Evolutionary conservation across 2,113 vertebrate species (phyloP).

Genomic region (Brachirus orientalis): DNA sequence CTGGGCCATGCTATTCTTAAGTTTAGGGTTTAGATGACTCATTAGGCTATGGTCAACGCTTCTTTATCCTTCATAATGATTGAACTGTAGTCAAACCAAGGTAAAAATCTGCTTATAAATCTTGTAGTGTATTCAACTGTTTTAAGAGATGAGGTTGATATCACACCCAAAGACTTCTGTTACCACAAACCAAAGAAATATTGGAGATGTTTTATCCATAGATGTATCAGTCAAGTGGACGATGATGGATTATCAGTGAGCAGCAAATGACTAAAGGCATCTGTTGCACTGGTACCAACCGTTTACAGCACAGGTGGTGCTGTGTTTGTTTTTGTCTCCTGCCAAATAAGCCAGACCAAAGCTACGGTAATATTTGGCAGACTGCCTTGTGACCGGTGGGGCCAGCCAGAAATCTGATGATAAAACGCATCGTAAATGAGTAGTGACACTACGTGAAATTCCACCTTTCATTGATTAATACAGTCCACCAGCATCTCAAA

Average conservation of each 20-base stretch:
- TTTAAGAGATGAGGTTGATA: too few relatives aligned
- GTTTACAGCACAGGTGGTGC: constrained; percentile 3
- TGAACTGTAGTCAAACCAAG: too few relatives aligned
- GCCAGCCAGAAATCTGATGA: constrained; percentile 28
- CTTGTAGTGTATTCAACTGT: too few relatives aligned
- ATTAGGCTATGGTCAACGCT: too few relatives aligned
- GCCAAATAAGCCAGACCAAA: constrained; percentile 23
- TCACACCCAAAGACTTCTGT: too few relatives aligned
- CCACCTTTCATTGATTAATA: constrained; percentile 34
- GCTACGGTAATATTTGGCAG: constrained; percentile 28
- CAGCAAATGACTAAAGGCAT: background rate
- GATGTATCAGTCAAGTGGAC: too few relatives aligned
- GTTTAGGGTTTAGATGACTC: too few relatives aligned
- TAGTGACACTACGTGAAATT: constrained; percentile 24
- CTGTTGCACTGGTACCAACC: background rate
- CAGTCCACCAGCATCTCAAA: constrained; percentile 8
- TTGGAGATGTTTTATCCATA: too few relatives aligned
- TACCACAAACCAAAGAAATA: too few relatives aligned
- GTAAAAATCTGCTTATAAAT: too few relatives aligned
- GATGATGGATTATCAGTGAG: background rate
- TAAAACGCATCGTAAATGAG: constrained; percentile 45
- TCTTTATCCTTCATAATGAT: too few relatives aligned
- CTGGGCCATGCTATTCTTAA: too few relatives aligned
- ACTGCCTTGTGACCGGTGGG: constrained; percentile 21
- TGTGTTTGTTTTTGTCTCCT: constrained; percentile 20